Evolutionary conservation across 2,113 vertebrate species (phyloP), one percentile per base, ranked within the genome.

Genomic region (Neogobius melanostomus): DNA sequence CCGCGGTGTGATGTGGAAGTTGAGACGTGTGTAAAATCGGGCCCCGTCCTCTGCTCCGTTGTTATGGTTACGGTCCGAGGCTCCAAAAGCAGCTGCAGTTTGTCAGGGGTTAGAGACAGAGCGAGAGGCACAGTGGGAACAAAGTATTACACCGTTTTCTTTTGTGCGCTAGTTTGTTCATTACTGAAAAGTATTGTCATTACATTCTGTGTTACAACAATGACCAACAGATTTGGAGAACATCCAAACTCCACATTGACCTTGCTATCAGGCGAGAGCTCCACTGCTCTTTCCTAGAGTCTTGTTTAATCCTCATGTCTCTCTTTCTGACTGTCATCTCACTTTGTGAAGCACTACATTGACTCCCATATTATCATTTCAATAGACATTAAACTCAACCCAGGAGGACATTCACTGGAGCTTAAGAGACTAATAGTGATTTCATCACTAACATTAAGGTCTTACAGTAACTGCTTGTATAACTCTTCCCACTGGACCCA

Each of bases 1-100:
- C 60, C 28, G 47, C 65, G 64, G 71, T 77, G 73, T 81, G 82
- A 88, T 81, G 86, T 89, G 89, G 89, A 89, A 88, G 80, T 69
- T 80, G 70, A 85, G 86, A 91, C 82, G 89, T 91, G 88, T 85
- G 86, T 79, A 87, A 11, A 79, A 46, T 16, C 8, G 8, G 44
- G 44, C 42, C 6, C 36, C 6, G 15, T 14, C 42, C 60, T 46
- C 60, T 46, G 8, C 60, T 46, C 60, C 43, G 42, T 16, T 17
- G 42, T 11, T 11, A 56, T 28, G 53, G 53, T 56, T 56, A 56
- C 76, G 49, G 17, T 45, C 11, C 28, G 69, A 80, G 81, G 70
- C 72, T 69, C 77, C 67, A 71, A 28, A 15, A 69, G 83, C 83
- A 81, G 77, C 80, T 74, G 60, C 60, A 46, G 60, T 11, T 46